These are phyloP conservation scores for Nanorana parkeri DNA, from an alignment of 2,113 vertebrate species.

Conservation along the genomic window DNA sequence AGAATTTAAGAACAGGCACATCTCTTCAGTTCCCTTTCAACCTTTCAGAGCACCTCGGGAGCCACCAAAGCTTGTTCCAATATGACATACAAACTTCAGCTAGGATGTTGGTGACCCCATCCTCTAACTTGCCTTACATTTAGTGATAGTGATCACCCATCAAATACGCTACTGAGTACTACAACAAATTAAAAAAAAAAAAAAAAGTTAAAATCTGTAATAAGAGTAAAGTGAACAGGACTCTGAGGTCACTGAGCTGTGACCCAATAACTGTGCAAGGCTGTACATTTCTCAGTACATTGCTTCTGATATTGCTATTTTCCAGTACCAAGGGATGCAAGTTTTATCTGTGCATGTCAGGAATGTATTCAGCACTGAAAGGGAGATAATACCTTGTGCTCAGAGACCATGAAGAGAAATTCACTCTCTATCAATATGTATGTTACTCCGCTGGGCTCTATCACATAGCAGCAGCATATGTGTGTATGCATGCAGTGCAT, in stretches of 20 bases:
- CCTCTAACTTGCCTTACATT: too few relatives aligned
- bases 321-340: background rate
- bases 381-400: conserved; percentile 8
- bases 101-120: too few relatives aligned
- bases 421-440: conserved; percentile 3
- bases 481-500: background rate
- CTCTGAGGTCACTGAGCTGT: background rate
- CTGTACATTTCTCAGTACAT: background rate
- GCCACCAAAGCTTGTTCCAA: too few relatives aligned
- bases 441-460: background rate
- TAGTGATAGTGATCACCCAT: too few relatives aligned
- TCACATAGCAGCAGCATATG: background rate
- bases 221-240: background rate
- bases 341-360: conserved; percentile 11
- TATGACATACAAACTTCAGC: too few relatives aligned
- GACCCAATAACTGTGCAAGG: background rate
- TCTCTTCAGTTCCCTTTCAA: too few relatives aligned
- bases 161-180: too few relatives aligned
- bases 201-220: too few relatives aligned
- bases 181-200: too few relatives aligned
- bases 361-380: conserved; percentile 17
- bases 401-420: conserved; percentile 22
- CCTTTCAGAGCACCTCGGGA: too few relatives aligned
- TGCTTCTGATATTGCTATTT: background rate
- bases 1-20: too few relatives aligned